Evolutionary conservation across 2,797 vertebrate species (phyloP), one percentile per base, ranked within the genome.

Genomic region (Melanotaenia boesemani): DNA sequence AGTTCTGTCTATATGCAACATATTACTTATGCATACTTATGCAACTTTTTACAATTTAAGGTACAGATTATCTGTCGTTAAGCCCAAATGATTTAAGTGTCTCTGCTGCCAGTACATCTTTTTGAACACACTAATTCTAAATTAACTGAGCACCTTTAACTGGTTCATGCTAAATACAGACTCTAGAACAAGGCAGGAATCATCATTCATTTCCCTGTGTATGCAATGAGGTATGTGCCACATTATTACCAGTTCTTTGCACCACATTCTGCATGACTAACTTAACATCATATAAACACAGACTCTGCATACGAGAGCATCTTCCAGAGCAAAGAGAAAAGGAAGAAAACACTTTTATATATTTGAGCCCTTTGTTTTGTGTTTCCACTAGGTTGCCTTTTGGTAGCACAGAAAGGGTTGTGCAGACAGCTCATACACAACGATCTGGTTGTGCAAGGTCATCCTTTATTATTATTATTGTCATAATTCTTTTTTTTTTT

Each of bases 141-240:
- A 54, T 70, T 61, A 64, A 28, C 65, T 79, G 48, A 67, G 44
- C 76, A 72, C 61, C 74, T 73, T 78, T 10, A 72, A 72, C 69
- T 77, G 79, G 86, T 72, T 78, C 70, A 70, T 63, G 73, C 70
- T 72, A 72, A 60, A 9, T 22, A 34, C 50, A 48, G 30, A 44
- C 8, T 26, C 26, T 13, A 3, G 28, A 63, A n/a, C 44, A 63
- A 32, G 11, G 20, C 61, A n/a, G 41, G 16, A 20, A 50, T 39
- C 9, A 62, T 30, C 55, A 56, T 56, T 56, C 26, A 30, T 30
- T 6, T 56, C 20, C 18, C 26, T 56, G 54, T 28, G 22, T 56
- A 28, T 56, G 55, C 30, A 56, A 56, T 56, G 55, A 30, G 28
- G 26, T 56, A 6, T 56, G 54, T 30, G 11, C 7, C 37, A 44